A percentile compares a stretch with the other conserved stretches of the same genome.
phyloP scores from a whole-genome alignment of 2,113 vertebrate species.

The Leuciscus idus region DNA sequence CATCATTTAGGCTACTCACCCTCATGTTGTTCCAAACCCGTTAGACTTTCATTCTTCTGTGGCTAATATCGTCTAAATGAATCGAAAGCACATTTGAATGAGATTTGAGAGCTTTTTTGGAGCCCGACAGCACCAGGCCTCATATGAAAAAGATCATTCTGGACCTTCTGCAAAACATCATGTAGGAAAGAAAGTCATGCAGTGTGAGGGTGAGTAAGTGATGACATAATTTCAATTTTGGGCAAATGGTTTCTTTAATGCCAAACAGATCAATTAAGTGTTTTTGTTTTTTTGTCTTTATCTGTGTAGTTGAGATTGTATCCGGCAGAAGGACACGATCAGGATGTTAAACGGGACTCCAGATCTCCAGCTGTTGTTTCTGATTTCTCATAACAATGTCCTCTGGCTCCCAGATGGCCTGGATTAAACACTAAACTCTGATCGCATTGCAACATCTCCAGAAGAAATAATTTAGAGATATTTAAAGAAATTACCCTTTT shows the following conservation, averaged over 20 bases:
- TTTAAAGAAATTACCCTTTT: background rate
- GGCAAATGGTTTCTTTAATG: background rate
- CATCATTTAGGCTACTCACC: background rate
- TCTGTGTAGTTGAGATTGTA: background rate
- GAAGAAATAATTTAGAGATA: background rate
- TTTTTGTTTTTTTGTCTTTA: background rate
- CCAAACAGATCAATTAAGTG: background rate
- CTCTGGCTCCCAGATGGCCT: constrained; percentile 20
- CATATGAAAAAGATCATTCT: constrained; percentile 3
- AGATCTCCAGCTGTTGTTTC: constrained; percentile 1
- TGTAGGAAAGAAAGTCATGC: background rate
- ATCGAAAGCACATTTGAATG: background rate
- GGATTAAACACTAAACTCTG: background rate
- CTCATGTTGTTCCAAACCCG: background rate
- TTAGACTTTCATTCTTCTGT: constrained; percentile 5
- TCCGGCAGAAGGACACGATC: constrained; percentile 3
- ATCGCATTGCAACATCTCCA: background rate
- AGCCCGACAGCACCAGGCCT: background rate
- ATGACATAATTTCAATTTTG: background rate
- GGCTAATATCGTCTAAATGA: background rate
- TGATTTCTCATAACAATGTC: background rate
- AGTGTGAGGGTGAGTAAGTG: background rate
- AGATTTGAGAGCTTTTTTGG: background rate
- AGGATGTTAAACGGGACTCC: constrained; percentile 6
- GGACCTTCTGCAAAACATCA: constrained; percentile 2